phyloP scores from a whole-genome alignment of 2,113 vertebrate genomes.

The Egretta garzetta region DNA sequence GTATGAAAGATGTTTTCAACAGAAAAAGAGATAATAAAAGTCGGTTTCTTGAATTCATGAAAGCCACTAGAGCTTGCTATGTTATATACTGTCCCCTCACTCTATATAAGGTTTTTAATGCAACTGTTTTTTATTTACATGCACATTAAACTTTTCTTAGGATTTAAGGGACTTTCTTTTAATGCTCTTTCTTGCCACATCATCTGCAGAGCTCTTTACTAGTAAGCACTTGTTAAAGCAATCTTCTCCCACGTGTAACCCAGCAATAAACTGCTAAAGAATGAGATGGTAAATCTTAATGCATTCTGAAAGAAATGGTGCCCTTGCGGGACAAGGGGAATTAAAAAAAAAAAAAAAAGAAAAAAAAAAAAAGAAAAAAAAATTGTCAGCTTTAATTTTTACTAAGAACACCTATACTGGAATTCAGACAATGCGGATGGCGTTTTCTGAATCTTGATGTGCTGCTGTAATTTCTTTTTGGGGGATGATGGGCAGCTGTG shows the following conservation, averaged over 20 bases:
- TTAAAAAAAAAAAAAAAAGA: background rate
- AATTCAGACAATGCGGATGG: background rate
- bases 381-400: background rate
- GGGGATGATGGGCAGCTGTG: background rate
- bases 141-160: background rate
- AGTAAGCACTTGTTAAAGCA: background rate
- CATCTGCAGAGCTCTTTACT: background rate
- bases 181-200: background rate
- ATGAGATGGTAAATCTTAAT: constrained; percentile 17
- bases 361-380: too few relatives aligned
- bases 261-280: constrained; percentile 29
- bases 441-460: background rate
- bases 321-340: background rate
- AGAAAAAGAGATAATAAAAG: background rate
- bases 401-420: background rate
- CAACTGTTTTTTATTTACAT: background rate
- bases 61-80: background rate
- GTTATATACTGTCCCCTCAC: background rate
- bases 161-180: background rate
- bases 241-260: background rate
- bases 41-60: background rate
- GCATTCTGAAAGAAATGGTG: background rate
- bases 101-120: background rate
- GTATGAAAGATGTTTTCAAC: background rate
- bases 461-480: fast-evolving